Evolutionary conservation across 2,113 vertebrate species (phyloP).

Genomic region (Crypturellus undulatus): DNA sequence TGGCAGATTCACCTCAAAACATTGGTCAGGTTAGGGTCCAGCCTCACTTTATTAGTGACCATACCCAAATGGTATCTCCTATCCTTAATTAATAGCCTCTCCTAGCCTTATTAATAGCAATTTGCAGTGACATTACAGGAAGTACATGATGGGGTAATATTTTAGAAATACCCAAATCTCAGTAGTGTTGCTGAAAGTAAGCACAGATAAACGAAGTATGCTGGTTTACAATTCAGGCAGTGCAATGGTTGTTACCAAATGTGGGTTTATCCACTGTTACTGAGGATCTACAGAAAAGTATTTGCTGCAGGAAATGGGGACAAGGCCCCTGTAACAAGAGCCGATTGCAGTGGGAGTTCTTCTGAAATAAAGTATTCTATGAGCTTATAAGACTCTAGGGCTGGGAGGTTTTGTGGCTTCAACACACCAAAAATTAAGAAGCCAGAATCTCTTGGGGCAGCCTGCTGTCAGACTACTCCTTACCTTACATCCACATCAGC

Average conservation of each 20-base stretch:
- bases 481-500: not conserved
- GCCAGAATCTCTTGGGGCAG: not conserved
- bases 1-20: not conserved
- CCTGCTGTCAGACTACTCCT: not conserved
- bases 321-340: not conserved
- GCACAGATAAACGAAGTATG: not conserved
- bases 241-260: not conserved
- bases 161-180: not conserved
- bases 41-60: not conserved
- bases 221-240: not conserved
- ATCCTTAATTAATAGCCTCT: not conserved
- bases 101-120: not conserved
- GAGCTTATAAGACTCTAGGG: not conserved
- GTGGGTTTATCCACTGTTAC: not conserved
- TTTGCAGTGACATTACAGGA: not conserved
- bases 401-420: not conserved
- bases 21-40: not conserved
- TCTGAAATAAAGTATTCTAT: not conserved
- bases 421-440: not conserved
- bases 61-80: rapidly evolving
- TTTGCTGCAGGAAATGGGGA: not conserved
- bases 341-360: not conserved
- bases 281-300: not conserved
- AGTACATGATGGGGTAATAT: not conserved
- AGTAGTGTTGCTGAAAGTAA: not conserved